Evolutionary conservation across 2,113 vertebrate genomes (phyloP).

Genomic region (Rafetus swinhoei): DNA sequence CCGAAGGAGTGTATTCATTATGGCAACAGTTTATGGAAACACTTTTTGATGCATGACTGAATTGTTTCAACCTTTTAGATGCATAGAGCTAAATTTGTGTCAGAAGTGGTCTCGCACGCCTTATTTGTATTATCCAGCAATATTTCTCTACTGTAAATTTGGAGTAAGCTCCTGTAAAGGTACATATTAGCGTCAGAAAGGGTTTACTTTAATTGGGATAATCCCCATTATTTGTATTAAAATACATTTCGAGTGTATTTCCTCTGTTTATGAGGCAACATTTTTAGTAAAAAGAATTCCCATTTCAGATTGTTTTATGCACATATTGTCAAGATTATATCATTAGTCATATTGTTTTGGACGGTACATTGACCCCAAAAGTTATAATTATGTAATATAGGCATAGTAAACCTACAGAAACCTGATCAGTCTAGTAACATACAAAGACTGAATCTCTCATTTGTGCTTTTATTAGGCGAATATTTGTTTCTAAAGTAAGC

Average conservation of each 20-base stretch:
- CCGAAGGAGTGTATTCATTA: not conserved
- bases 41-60: not conserved
- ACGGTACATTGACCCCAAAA: not conserved
- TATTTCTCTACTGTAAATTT: not conserved
- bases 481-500: not conserved
- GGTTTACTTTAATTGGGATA: accelerated
- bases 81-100: not conserved
- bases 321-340: not conserved
- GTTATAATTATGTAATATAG: not conserved
- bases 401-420: not conserved
- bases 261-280: not conserved
- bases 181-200: not conserved
- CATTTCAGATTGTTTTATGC: not conserved
- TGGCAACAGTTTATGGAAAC: not conserved
- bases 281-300: not conserved
- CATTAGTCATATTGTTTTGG: not conserved
- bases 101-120: not conserved
- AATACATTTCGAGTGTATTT: not conserved
- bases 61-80: not conserved
- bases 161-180: accelerated
- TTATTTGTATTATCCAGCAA: not conserved
- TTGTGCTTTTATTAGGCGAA: not conserved
- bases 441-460: not conserved
- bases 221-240: not conserved
- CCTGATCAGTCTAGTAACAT: not conserved